Percentiles rank a stretch among this genome's conserved stretches.
These are phyloP conservation scores for Trichomalopsis sarcophagae DNA, from an alignment of 1,140 invertebrate genomes.

Conservation along the genomic window DNA sequence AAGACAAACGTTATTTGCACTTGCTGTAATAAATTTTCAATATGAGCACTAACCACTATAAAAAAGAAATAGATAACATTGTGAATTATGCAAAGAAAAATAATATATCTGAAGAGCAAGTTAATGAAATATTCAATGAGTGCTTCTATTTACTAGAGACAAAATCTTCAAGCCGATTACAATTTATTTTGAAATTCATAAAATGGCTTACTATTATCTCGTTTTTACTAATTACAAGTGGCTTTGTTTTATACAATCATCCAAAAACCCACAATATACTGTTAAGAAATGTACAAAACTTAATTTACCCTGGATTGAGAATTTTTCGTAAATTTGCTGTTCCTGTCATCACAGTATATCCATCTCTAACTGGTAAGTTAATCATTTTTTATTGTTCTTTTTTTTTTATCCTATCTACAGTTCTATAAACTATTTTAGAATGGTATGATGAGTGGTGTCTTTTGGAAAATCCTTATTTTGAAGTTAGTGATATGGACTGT, in stretches of 20 bases:
- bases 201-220: constrained; percentile 51
- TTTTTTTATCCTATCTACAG: background rate
- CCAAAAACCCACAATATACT: constrained; percentile 76
- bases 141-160: constrained; percentile 71
- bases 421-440: constrained; percentile 77
- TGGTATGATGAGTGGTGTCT: constrained; percentile 88
- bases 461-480: constrained; percentile 85
- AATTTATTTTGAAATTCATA: constrained; percentile 39
- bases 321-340: constrained; percentile 78
- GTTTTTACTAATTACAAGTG: constrained; percentile 57
- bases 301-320: constrained; percentile 81
- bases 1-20: background rate
- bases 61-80: constrained; percentile 62
- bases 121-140: constrained; percentile 74
- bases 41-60: constrained; percentile 61
- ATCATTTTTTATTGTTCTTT: background rate
- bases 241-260: constrained; percentile 68
- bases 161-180: constrained; percentile 55
- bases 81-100: constrained; percentile 63
- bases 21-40: constrained; percentile 23
- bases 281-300: constrained; percentile 80
- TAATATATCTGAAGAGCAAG: constrained; percentile 73
- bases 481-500: constrained; percentile 83
- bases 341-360: constrained; percentile 78
- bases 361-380: constrained; percentile 78